These are phyloP conservation scores for Gymnopithys bicolor DNA, from an alignment of 2,797 vertebrate species.

Conservation along the genomic window DNA sequence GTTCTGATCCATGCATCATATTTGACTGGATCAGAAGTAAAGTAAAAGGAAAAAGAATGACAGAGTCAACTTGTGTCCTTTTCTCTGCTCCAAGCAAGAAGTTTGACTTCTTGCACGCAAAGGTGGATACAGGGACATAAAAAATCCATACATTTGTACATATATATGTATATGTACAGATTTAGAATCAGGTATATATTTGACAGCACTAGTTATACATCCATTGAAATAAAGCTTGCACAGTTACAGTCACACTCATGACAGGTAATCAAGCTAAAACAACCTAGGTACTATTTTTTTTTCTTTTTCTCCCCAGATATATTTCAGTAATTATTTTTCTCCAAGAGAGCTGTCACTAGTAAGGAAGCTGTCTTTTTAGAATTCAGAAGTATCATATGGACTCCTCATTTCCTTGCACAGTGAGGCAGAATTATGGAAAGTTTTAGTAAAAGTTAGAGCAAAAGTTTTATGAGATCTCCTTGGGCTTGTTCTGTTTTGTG, in stretches of 20 bases:
- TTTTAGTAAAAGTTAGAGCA: not conserved
- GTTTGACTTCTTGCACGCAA: not conserved
- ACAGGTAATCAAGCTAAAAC: not conserved
- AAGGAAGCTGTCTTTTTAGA: not conserved
- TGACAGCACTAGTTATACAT: not conserved
- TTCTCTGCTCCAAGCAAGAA: not conserved
- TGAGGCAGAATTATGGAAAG: not conserved
- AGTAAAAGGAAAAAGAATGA: not conserved
- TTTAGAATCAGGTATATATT: not conserved
- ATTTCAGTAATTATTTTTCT: not conserved
- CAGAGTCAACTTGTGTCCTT: not conserved
- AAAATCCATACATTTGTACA: not conserved
- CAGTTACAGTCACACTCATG: not conserved
- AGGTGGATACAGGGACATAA: not conserved
- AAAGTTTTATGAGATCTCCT: not conserved
- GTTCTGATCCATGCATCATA: not conserved
- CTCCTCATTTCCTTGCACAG: not conserved
- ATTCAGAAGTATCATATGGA: not conserved
- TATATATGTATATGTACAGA: not conserved
- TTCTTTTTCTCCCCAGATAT: not conserved
- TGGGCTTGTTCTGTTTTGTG: not conserved
- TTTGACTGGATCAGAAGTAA: not conserved
- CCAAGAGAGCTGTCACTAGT: accelerated
- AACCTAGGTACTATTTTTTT: not conserved
- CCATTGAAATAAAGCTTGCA: not conserved